Base-by-base conservation (phyloP, 2,888 invertebrate species). In the Hylaea fasciaria region DNA sequence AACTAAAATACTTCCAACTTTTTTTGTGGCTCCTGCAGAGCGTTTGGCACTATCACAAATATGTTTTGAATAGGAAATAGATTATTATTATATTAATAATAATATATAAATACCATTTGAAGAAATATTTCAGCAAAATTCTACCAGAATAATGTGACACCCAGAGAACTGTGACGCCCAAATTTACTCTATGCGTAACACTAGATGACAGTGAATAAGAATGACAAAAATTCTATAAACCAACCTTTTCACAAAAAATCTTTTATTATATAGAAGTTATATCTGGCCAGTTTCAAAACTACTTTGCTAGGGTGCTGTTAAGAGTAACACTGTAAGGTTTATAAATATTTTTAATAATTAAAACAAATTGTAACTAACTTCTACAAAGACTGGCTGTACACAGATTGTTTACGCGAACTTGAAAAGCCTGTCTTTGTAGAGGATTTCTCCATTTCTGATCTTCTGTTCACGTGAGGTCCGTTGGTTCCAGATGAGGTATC, bases 381-480 rank as follows among this genome's bases (percentile, higher is more conserved):
- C 48, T 62, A 43, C 48, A 56, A 40, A 51, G 16, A 41, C 52
- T n/a, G n/a, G 44, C 7, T 45, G n/a, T 14, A 52, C 32, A 48
- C 8, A 10, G 12, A 16, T 56, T 49, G 37, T 46, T 78, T 94
- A 95, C 59, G 90, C 83, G 64, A 95, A 94, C 87, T 96, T 96
- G 78, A 94, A 95, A 28, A 79, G 65, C 75, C 97, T 94, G 77
- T 97, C 96, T 74, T 92, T 94, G 87, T 97, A 97, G 41, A 94
- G 93, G 0, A 97, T 93, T 87, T 96, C 94, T 28, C 97, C 97
- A 49, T 92, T 94, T 63, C 97, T 93, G 67, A 93, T 94, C 66
- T 87, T 74, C 0, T 89, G 68, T 76, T 97, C 96, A 41, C 90
- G 82, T 0, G 70, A 62, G 2, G 91, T 88, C 76, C 95, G 93